Evolutionary conservation across 2,113 vertebrate species (phyloP), one percentile per base, ranked within the genome.

Genomic region (Oreocharis arfaki): DNA sequence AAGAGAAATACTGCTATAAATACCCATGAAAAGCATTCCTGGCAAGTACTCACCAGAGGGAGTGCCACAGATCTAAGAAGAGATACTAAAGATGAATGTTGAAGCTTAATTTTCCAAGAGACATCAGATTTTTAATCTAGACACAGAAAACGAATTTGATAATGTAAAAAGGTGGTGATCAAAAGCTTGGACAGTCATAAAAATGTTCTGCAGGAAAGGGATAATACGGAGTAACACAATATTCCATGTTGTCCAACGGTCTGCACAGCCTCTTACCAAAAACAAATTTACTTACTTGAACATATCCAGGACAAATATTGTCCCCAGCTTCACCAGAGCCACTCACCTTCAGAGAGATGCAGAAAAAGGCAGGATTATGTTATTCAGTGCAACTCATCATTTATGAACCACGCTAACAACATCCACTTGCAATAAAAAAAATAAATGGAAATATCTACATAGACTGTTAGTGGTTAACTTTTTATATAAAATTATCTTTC

Each of bases 1-100:
- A 67, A 86, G 90, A 83, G 83, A 87, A 92, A 84, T 39, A 61
- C 32, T 87, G 44, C 86, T 96, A 96, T 90, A 97, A 97, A 96
- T 96, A 94, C 39, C 68, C 86, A 94, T 0, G 6, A 80, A 96
- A 97, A 68, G 64, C 61, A 95, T 95, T 96, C 92, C 71, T 96
- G 84, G 87, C 82, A 96, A 95, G 50, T 61, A 69, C 22, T 83
- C 52, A 94, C 52, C 47, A 87, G 81, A 96, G 71, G 92, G 65
- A 97, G 89, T 89, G 90, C 67, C 81, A 95, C 69, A 87, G 95
- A 96, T 96, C 49, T 61, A 85, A 44, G 82, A 93, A 67, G 32
- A 84, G 88, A 96, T 96, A 96, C 17, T 39, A 28, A 91, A 95
- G 81, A 87, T 42, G 70, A 94, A 96, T 94, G 86, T 37, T 87